Percentiles rank a stretch among this genome's conserved stretches.
Conservation (phyloP, 2,113 vertebrate genomes). For the Poeciliopsis occidentalis region DNA sequence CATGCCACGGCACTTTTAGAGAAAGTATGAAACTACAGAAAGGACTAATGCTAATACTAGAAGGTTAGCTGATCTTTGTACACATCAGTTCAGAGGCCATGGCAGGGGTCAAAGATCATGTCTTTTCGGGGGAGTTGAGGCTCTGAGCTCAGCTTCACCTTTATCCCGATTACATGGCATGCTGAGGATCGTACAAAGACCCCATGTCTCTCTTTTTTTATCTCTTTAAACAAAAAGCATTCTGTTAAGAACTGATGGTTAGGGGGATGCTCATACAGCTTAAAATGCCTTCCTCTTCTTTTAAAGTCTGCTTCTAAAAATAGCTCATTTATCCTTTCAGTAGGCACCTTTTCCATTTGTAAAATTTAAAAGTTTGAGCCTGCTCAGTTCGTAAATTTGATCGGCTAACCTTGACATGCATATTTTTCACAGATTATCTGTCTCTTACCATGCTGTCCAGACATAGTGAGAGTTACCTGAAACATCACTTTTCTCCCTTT, state of each 20-base stretch:
- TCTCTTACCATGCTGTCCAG: neutral
- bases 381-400: neutral
- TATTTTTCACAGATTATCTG: conserved; percentile 5
- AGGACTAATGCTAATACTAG: conserved; percentile 42
- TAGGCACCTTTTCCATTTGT: conserved; percentile 27
- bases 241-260: conserved; percentile 41
- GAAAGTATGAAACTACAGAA: conserved; percentile 29
- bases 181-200: conserved; percentile 40
- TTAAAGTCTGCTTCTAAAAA: conserved; percentile 62
- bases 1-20: conserved; percentile 20
- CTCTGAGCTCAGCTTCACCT: conserved; percentile 66
- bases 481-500: neutral
- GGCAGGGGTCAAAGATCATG: conserved; percentile 43
- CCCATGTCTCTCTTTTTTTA: conserved; percentile 38
- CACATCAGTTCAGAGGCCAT: conserved; percentile 52
- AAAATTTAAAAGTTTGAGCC: conserved; percentile 9
- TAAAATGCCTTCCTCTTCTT: conserved; percentile 54
- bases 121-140: conserved; percentile 52
- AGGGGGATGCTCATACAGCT: conserved; percentile 16
- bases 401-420: conserved; percentile 19
- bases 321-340: conserved; percentile 27
- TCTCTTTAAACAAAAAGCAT: conserved; percentile 28
- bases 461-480: no score
- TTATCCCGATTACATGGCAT: conserved; percentile 54
- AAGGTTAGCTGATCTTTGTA: conserved; percentile 36